Evolutionary conservation across 2,888 invertebrate genomes (phyloP), one percentile per base, ranked within the genome.

Genomic region (Pedicia rivosa): DNA sequence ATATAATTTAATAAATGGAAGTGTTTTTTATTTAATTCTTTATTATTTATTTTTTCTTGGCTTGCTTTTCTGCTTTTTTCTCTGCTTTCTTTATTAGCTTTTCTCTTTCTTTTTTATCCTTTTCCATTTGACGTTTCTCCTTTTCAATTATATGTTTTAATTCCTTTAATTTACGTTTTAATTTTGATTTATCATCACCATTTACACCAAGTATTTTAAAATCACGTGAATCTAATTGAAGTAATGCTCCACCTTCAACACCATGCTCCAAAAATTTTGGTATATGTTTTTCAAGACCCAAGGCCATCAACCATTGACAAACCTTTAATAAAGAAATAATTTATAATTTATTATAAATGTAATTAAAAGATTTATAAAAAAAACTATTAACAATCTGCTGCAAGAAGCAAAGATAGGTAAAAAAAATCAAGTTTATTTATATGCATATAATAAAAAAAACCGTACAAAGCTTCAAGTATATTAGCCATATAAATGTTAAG

Each of bases 221-320:
- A 63, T 90, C 91, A 40, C 84, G 77, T 1, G 91, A 87, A 55
- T 92, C 91, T 37, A 97, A 67, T 44, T 82, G 76, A 31, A 97
- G 65, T 39, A 97, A 67, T 37, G 84, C 78, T 19, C 62, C 61
- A 14, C 97, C 97, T 58, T 84, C 86, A 36, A 97, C 81, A 53
- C 82, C 81, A 49, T 86, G 78, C 50, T 87, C 83, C 37, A 83
- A 74, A 59, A 94, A 90, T 50, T 84, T 82, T 34, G 83, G 72
- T 47, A 84, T 79, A 64, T 87, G 82, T 39, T 84, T 78, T 56
- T 91, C 90, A 54, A 94, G 65, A 26, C 88, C 83, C 45, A 87
- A 70, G 15, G 72, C 70, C 47, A 74, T 65, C 44, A 94, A 66
- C 92, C 92, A 94, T 59, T 91, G 87, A 62, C 86, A 87, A 36